phyloP scores from a whole-genome alignment of 2,113 vertebrate species.

The Girardinichthys multiradiatus region DNA sequence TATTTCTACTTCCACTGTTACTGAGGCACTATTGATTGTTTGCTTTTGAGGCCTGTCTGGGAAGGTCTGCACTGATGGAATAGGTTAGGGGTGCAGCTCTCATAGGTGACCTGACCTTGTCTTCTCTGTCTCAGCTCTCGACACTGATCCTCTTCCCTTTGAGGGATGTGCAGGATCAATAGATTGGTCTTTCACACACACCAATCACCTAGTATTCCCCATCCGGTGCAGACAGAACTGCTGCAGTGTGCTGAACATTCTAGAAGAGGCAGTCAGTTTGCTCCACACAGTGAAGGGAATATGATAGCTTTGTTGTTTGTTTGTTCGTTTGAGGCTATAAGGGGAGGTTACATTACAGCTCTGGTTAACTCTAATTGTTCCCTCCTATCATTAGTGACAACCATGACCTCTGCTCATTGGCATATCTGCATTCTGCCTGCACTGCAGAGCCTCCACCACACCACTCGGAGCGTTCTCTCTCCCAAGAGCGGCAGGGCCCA shows the following conservation, averaged over 20 bases:
- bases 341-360: conserved; percentile 64
- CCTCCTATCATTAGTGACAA: conserved; percentile 74
- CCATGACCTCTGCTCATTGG: conserved; percentile 76
- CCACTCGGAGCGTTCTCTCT: conserved; percentile 69
- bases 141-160: conserved; percentile 66
- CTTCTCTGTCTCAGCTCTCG: conserved; percentile 64
- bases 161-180: conserved; percentile 59
- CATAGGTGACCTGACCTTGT: conserved; percentile 77
- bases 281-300: conserved; percentile 40
- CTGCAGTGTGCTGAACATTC: conserved; percentile 52
- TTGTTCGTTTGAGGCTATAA: conserved; percentile 34
- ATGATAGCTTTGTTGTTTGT: conserved; percentile 36
- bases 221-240: conserved; percentile 27
- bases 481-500: conserved; percentile 74
- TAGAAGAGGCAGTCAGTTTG: conserved; percentile 36
- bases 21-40: conserved; percentile 55
- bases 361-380: conserved; percentile 74
- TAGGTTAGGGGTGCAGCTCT: conserved; percentile 56
- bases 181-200: conserved; percentile 58
- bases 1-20: conserved; percentile 15
- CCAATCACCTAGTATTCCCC: conserved; percentile 55
- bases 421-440: conserved; percentile 78
- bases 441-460: conserved; percentile 75
- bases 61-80: conserved; percentile 64
- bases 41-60: conserved; percentile 53